phyloP scores from a whole-genome alignment of 2,797 vertebrate species.

The Urophycis tenuis region DNA sequence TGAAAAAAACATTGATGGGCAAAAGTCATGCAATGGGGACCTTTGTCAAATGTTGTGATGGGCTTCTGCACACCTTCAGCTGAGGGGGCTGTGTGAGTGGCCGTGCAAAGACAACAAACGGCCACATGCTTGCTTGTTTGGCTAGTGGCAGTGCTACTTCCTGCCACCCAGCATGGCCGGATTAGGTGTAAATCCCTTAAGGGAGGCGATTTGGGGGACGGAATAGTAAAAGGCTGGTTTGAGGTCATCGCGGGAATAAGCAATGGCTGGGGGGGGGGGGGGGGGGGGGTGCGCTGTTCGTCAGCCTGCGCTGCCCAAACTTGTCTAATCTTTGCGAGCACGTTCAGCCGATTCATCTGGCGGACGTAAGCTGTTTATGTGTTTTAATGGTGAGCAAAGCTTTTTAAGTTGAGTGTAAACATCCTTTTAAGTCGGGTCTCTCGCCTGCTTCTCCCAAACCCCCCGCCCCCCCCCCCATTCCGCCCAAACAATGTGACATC shows the following conservation, averaged over 20 bases:
- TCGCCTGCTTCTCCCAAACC: constrained; percentile 10
- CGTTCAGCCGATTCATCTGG: constrained; percentile 36
- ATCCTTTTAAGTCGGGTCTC: constrained; percentile 23
- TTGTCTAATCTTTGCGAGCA: constrained; percentile 53
- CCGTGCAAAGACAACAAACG: background rate
- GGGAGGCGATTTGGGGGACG: constrained; percentile 51
- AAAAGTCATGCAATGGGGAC: background rate
- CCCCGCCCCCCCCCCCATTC: constrained; percentile 29
- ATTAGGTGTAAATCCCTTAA: constrained; percentile 41
- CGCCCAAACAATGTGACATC: constrained; percentile 26
- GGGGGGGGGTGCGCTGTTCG: too few relatives aligned
- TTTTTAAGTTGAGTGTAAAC: constrained; percentile 46
- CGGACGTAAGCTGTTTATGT: constrained; percentile 49
- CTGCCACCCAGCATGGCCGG: constrained; percentile 50
- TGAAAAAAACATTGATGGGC: background rate
- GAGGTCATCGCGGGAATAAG: constrained; percentile 57
- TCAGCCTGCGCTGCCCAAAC: constrained; percentile 42
- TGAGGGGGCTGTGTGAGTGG: too few relatives aligned
- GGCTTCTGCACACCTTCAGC: too few relatives aligned
- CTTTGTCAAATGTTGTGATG: background rate
- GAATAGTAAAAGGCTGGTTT: constrained; percentile 21
- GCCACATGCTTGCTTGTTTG: background rate
- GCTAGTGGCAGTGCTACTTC: constrained; percentile 34
- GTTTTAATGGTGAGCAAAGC: constrained; percentile 34
- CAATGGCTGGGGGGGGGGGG: constrained; percentile 43